These are phyloP conservation scores for Neodiprion pinetum DNA, from an alignment of 1,140 invertebrate species.

Conservation along the genomic window DNA sequence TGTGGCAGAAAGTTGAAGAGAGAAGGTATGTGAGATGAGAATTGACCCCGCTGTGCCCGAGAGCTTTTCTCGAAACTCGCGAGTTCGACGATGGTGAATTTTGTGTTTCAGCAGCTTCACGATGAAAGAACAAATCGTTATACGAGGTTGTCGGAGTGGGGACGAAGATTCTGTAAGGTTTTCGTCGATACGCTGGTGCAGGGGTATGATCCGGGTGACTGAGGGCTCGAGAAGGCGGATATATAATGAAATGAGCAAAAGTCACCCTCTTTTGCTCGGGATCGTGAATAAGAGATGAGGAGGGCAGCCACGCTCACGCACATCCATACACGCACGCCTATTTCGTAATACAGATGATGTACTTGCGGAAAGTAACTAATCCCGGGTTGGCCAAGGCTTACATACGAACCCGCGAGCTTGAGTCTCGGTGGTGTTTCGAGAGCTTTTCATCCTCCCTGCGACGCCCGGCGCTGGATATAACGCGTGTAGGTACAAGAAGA, in stretches of 20 bases:
- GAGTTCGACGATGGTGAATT: no score
- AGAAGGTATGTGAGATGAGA: no score
- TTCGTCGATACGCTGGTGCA: no score
- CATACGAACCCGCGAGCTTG: conserved; percentile 30
- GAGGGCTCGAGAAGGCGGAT: neutral
- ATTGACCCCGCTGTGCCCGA: no score
- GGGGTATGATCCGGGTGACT: neutral
- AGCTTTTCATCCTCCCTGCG: no score
- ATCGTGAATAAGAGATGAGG: conserved; percentile 46
- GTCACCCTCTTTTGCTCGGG: conserved; percentile 26
- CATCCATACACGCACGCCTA: no score
- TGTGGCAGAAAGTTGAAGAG: no score
- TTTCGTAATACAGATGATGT: neutral
- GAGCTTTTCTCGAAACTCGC: no score
- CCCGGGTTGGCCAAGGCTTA: conserved; percentile 39
- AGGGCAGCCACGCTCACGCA: neutral
- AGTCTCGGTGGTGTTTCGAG: neutral
- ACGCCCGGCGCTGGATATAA: neutral
- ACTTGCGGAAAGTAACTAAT: conserved; percentile 46
- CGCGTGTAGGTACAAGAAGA: neutral
- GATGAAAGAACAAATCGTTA: no score
- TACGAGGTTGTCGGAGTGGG: no score
- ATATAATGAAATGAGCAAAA: conserved; percentile 31
- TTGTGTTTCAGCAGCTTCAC: no score
- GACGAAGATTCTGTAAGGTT: no score